These are phyloP conservation scores for Dinomys branickii DNA, from an alignment of 2,113 vertebrate genomes.

Conservation along the genomic window DNA sequence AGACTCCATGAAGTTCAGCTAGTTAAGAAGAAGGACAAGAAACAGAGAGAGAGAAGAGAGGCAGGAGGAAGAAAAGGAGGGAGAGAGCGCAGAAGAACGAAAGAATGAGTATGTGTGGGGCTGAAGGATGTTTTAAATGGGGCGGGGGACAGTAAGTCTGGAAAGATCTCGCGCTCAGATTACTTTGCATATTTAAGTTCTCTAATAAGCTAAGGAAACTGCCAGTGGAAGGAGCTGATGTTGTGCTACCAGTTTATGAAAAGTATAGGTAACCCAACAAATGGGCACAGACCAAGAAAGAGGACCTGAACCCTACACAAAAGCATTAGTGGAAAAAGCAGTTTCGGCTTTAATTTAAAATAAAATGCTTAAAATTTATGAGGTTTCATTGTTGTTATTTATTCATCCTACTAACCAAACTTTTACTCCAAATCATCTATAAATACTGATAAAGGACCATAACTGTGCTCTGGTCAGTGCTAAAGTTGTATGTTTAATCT, in stretches of 20 bases:
- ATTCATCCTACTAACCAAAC: neutral
- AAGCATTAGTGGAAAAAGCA: neutral
- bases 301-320: neutral
- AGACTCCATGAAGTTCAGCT: neutral
- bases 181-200: neutral
- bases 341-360: neutral
- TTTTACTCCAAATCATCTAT: neutral
- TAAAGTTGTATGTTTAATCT: neutral
- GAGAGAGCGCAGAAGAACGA: too few species aligned
- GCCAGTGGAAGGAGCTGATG: too few species aligned
- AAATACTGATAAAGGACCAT: neutral
- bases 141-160: neutral
- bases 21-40: neutral
- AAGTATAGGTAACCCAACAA: neutral
- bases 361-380: neutral
- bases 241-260: neutral
- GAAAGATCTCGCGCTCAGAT: neutral
- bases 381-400: neutral
- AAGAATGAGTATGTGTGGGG: neutral
- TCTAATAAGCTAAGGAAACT: too few species aligned
- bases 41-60: too few species aligned
- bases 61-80: fast-evolving
- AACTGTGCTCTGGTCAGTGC: too few species aligned
- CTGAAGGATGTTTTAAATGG: neutral
- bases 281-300: neutral